Evolutionary conservation across 92 coral and sea anemone species (phyloP), one percentile per base, ranked within the genome.

Genomic region (Epizoanthus fatuus): DNA sequence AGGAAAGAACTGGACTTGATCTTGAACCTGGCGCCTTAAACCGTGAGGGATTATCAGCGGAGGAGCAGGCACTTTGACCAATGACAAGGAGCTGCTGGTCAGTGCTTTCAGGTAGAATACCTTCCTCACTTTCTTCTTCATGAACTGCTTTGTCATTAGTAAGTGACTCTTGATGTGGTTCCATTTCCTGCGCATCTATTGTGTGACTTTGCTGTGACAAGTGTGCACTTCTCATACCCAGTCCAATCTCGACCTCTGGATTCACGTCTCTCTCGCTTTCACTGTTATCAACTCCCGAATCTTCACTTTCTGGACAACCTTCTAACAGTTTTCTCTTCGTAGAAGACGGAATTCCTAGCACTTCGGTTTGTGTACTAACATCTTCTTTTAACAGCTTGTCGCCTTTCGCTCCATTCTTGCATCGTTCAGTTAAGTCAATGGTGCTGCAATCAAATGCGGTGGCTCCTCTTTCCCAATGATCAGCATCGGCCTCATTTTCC

Each of bases 291-390:
- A 66, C 20, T n/a, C 45, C 42, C 6, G 47, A 12, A 35, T 37
- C 44, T 12, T 66, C n/a, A 14, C 20, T 74, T 15, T 74, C 42
- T 29, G 12, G 13, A 74, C 3, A 7, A 25, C 49, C 47, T 22
- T 70, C 14, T 2, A 42, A 1, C 19, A 25, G 32, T 70, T 70
- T 7, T 8, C 35, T 54, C 12, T 74, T 62, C 15, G 15, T 44
- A 53, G 20, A 74, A 20, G 63, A 62, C 2, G 62, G 79, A 32
- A 52, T 29, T 74, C 39, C 79, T 11, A 25, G 22, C 64, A 15
- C 10, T 51, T 74, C 79, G 6, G 79, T 74, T 12, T 74, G 79
- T 52, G 79, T 74, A 32, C 25, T 6, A 0, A 54, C 62, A 29
- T 52, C 42, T 51, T 45, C 3, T 25, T 14, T 74, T 67, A 44